Evolutionary conservation across 30 jellyfish, hydroid and myxozoan species (phyloP).

Genomic region (Turritopsis dohrnii): DNA sequence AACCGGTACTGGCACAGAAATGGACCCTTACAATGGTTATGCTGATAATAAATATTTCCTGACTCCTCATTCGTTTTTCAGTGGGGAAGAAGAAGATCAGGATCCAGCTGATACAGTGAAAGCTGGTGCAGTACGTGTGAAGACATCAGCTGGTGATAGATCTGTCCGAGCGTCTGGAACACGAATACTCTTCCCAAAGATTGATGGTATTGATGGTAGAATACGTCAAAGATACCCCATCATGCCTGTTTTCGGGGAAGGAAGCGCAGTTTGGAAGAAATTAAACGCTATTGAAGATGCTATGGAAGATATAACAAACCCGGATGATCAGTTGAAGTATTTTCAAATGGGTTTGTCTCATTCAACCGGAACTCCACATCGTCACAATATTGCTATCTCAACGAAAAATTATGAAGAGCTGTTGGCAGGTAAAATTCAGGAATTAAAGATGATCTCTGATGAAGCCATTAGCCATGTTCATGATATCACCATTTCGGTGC

Average conservation of each 20-base stretch:
- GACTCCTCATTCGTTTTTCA: constrained; percentile 31
- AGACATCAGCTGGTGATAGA: not conserved
- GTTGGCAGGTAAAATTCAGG: not conserved
- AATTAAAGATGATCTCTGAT: not conserved
- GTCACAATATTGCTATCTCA: not conserved
- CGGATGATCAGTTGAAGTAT: not conserved
- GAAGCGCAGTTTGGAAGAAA: constrained; percentile 27
- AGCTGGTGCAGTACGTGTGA: constrained; percentile 16
- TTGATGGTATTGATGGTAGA: constrained; percentile 19
- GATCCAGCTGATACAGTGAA: constrained; percentile 45
- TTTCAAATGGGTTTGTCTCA: constrained; percentile 1
- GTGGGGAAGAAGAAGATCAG: constrained; percentile 7
- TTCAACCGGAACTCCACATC: not conserved
- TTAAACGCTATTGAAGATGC: constrained; percentile 25
- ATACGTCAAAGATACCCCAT: constrained; percentile 33
- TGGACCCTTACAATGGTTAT: not conserved
- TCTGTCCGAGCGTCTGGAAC: constrained; percentile 23
- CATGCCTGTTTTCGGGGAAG: constrained; percentile 43
- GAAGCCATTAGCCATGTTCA: constrained; percentile 3
- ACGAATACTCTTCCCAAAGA: constrained; percentile 25
- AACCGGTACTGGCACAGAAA: not conserved
- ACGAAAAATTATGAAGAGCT: not conserved
- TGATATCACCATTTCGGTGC: not conserved
- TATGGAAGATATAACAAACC: not conserved
- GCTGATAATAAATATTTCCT: constrained; percentile 9